Evolutionary conservation across 2,888 invertebrate genomes (phyloP).

Genomic region (Tetranychus piercei): DNA sequence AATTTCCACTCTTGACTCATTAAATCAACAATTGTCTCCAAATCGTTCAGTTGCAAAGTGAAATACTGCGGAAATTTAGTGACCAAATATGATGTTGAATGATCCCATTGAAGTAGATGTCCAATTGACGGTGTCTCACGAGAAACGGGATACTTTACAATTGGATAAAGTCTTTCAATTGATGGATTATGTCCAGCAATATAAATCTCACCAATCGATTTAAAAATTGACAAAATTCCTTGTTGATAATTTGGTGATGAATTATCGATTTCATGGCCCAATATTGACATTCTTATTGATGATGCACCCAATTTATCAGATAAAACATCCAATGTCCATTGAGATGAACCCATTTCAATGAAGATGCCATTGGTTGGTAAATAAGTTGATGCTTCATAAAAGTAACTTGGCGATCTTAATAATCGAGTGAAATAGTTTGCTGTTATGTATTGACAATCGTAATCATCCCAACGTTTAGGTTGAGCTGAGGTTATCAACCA

Average conservation of each 20-base stretch:
- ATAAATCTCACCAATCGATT: constrained; percentile 63
- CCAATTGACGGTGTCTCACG: constrained; percentile 76
- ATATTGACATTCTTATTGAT: background rate
- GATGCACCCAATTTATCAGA: background rate
- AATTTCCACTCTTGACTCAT: constrained; percentile 34
- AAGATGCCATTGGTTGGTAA: constrained; percentile 49
- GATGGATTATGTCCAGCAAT: constrained; percentile 59
- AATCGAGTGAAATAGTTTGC: constrained; percentile 79
- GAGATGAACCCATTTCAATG: constrained; percentile 71
- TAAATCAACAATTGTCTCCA: constrained; percentile 38
- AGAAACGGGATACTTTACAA: constrained; percentile 63
- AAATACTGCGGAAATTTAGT: constrained; percentile 42
- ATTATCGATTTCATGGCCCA: background rate
- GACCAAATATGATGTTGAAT: constrained; percentile 65
- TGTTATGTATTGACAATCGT: constrained; percentile 41
- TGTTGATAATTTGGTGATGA: background rate
- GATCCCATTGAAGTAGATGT: constrained; percentile 77
- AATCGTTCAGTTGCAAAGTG: constrained; percentile 5
- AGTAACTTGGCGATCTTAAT: constrained; percentile 79
- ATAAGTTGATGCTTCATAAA: constrained; percentile 58
- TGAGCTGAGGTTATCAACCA: constrained; percentile 45
- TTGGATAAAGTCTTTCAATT: constrained; percentile 51
- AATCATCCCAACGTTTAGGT: constrained; percentile 4
- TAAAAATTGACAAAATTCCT: constrained; percentile 38
- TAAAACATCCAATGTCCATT: background rate